Conservation (phyloP, 2,113 vertebrate genomes). For the Fulmarus glacialis region DNA sequence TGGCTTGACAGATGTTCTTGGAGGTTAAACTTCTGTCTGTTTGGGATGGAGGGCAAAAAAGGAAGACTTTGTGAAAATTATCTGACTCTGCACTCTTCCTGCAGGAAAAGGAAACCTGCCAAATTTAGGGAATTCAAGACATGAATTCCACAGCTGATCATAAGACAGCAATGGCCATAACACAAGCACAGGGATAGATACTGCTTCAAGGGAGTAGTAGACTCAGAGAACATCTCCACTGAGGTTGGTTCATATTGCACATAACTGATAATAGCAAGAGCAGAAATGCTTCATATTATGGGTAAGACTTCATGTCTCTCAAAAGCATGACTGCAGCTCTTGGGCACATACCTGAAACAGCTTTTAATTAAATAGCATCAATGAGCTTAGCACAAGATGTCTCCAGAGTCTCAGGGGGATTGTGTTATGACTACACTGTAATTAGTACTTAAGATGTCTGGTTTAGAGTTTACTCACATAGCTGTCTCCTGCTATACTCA, state of each 20-base stretch:
- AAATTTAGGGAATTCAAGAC: not conserved
- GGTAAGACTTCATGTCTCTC: not conserved
- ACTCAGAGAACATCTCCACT: not conserved
- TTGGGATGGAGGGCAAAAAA: not conserved
- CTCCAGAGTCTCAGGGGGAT: not conserved
- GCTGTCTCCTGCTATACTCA: not conserved
- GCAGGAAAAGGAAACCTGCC: not conserved
- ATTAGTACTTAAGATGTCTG: not conserved
- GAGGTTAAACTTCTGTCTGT: not conserved
- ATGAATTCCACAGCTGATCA: not conserved
- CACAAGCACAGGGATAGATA: not conserved
- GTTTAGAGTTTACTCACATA: not conserved
- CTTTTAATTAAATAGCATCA: not conserved
- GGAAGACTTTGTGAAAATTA: not conserved
- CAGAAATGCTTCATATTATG: not conserved
- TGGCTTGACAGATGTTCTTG: not conserved
- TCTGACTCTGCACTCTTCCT: not conserved
- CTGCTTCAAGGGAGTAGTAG: not conserved
- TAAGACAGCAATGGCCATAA: not conserved
- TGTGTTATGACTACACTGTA: not conserved
- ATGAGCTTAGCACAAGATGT: not conserved
- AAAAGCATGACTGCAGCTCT: not conserved
- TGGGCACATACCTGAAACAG: not conserved
- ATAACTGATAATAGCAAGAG: not conserved
- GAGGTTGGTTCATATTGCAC: not conserved